Percentiles rank a stretch among this genome's conserved stretches.
Conservation (phyloP, 2,888 invertebrate genomes). For the Galeopsomyia nigrocyanea region DNA sequence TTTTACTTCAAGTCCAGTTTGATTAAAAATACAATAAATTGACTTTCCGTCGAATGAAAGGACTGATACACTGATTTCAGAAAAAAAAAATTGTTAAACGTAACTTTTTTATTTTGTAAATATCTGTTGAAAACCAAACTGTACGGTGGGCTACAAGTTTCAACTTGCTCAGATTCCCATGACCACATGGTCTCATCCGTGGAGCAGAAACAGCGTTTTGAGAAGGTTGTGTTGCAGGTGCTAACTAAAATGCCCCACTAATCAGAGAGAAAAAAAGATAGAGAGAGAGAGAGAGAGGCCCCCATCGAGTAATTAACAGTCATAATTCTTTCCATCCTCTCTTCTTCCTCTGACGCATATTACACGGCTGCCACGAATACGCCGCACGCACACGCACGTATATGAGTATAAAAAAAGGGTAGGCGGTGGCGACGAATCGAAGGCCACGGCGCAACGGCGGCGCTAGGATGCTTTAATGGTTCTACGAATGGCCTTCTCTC, state of each 20-base stretch:
- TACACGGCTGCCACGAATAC: too few species aligned
- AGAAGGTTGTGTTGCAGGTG: constrained; percentile 55
- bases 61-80: too few species aligned
- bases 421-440: constrained; percentile 44
- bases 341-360: not conserved
- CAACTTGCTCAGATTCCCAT: too few species aligned
- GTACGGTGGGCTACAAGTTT: too few species aligned
- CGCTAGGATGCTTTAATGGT: constrained; percentile 53
- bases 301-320: constrained; percentile 61
- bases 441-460: constrained; percentile 35
- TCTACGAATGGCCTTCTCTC: constrained; percentile 48
- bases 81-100: too few species aligned
- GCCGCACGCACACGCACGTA: not conserved
- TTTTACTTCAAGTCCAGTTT: too few species aligned
- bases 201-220: constrained; percentile 46
- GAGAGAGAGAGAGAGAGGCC: constrained; percentile 45
- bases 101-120: too few species aligned
- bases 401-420: too few species aligned
- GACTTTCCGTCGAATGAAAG: too few species aligned
- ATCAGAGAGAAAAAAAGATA: constrained; percentile 49
- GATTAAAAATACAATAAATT: too few species aligned
- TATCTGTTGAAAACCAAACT: too few species aligned
- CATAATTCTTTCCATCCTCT: constrained; percentile 56
- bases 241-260: constrained; percentile 58
- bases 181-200: too few species aligned